Evolutionary conservation across 2,888 invertebrate species (phyloP), one percentile per base, ranked within the genome.

Genomic region (Diarsia rubi): DNA sequence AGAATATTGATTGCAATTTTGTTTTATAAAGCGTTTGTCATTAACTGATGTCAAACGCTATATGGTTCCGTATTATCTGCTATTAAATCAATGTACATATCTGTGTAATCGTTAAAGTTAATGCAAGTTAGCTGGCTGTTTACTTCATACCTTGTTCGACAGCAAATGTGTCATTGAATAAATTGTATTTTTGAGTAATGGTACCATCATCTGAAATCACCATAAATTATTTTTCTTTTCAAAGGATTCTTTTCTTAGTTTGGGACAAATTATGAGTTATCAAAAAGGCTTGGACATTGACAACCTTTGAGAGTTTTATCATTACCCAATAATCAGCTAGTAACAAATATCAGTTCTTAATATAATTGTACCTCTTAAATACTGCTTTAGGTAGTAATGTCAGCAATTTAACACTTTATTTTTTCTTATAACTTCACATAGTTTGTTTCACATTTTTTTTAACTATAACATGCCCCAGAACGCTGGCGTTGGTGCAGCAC

Each of bases 401-500:
- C 49, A 67, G 42, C 60, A 72, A 65, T 24, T 64, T 37, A 64
- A 31, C n/a, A 62, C 57, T 62, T 83, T 24, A 24, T 42, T 47
- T 27, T 45, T 27, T 62, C 8, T 8, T 14, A 8, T 9, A 19
- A 21, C 49, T 24, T 49, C 27, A 21, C 67, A 44, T 31, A 24
- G 19, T 69, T 63, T 37, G 12, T 14, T 54, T 66, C n/a, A 49
- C 31, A 27, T 3, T 64, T n/a, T 54, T 8, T 67, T 31, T 6
- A 6, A 45, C 37, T 60, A 62, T 24, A 57, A 64, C 52, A 44
- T 68, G 0, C 42, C 77, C 76, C 73, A 81, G 19, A 86, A 67
- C 0, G 5, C 64, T 37, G 54, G 75, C 2, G 42, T 37, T 2
- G 73, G 4, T 0, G 76, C 27, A 0, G 82, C 82, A 3, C 79